Evolutionary conservation across 2,797 vertebrate species (phyloP).

Genomic region (Oreortyx pictus): DNA sequence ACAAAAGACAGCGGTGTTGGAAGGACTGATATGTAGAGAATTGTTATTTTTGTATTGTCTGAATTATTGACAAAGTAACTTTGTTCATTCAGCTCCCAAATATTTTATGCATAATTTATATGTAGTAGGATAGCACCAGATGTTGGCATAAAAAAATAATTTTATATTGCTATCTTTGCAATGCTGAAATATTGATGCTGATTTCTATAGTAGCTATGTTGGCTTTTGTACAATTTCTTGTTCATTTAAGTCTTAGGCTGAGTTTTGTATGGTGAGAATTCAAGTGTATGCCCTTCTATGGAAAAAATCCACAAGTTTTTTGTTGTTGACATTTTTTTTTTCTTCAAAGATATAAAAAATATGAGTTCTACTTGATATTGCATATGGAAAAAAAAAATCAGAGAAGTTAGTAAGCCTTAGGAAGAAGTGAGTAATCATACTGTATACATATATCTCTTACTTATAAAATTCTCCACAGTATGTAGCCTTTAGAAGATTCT

Average conservation of each 20-base stretch:
- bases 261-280: background rate
- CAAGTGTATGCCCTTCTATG: background rate
- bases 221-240: background rate
- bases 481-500: background rate
- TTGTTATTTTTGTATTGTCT: background rate
- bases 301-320: background rate
- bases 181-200: constrained; percentile 17
- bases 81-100: background rate
- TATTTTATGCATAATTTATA: constrained; percentile 18
- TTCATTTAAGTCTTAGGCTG: background rate
- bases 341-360: background rate
- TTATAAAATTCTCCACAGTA: background rate
- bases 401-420: background rate
- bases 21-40: background rate
- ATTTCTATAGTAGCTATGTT: background rate
- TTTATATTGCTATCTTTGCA: background rate
- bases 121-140: background rate
- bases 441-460: background rate
- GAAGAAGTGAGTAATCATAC: background rate
- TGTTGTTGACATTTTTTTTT: background rate
- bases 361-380: background rate
- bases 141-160: background rate
- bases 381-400: background rate
- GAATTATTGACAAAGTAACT: constrained; percentile 25
- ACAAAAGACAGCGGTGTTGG: background rate